Percentiles rank a stretch among this genome's conserved stretches.
Conservation (phyloP, 2,113 vertebrate genomes). For the Indri indri region DNA sequence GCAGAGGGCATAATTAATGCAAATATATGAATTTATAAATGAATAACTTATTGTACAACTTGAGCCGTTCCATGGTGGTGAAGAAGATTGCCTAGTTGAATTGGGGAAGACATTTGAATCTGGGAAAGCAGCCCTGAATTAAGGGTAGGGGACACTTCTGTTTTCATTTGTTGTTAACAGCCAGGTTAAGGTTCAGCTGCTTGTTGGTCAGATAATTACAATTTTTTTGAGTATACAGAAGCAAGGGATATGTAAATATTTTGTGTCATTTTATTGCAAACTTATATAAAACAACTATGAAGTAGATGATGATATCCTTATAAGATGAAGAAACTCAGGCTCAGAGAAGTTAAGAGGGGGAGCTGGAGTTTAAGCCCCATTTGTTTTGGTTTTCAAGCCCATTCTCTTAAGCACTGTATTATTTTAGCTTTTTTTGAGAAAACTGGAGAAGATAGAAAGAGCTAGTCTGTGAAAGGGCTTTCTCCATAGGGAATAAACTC, state of each 20-base stretch:
- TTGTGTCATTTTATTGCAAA: slow-evolving; percentile 10
- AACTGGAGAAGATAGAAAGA: not conserved
- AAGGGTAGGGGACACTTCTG: not conserved
- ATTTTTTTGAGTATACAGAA: not conserved
- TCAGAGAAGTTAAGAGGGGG: not conserved
- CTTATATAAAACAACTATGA: not conserved
- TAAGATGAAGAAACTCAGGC: not conserved
- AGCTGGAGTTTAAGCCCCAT: not conserved
- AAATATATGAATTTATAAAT: not conserved
- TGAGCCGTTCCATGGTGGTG: not conserved
- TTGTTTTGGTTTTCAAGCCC: not conserved
- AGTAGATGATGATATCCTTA: not conserved
- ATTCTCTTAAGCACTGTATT: not conserved
- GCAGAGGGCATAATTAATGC: not conserved
- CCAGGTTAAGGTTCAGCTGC: not conserved
- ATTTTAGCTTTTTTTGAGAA: not conserved
- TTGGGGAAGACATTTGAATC: not conserved
- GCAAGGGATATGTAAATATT: not conserved
- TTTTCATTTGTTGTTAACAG: slow-evolving; percentile 4
- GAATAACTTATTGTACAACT: not conserved
- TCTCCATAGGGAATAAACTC: not conserved
- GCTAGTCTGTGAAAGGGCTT: not conserved
- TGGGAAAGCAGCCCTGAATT: not conserved
- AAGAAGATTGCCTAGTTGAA: not conserved
- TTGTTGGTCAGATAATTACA: not conserved